phyloP scores from a whole-genome alignment of 2,888 invertebrate genomes.

The Anagyrus pseudococci region DNA sequence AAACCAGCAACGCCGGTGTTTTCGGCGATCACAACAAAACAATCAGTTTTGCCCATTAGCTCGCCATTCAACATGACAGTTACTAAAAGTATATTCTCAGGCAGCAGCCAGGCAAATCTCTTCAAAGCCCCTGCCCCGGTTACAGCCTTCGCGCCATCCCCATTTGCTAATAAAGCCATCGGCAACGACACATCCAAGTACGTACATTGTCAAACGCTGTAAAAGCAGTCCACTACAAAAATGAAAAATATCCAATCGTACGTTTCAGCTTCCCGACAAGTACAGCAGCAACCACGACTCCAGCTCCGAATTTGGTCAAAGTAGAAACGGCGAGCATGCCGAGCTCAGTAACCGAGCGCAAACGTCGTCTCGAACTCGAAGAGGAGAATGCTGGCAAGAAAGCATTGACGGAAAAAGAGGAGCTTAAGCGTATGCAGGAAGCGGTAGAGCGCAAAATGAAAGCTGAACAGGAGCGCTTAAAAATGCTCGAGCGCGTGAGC shows the following conservation, averaged over 20 bases:
- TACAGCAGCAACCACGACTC: not conserved
- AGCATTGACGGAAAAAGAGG: conserved; percentile 1
- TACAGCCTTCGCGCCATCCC: too few relatives aligned
- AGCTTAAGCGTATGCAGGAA: conserved; percentile 1
- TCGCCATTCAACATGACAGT: conserved; percentile 38
- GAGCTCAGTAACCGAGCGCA: too few relatives aligned
- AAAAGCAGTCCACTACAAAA: conserved; percentile 5
- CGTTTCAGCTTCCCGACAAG: not conserved
- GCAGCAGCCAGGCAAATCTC: conserved; percentile 23
- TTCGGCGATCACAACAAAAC: conserved; percentile 2
- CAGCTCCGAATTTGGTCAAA: not conserved
- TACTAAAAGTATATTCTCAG: conserved; percentile 44
- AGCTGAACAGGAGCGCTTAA: conserved; percentile 20
- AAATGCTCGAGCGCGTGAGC: not conserved
- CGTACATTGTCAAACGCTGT: too few relatives aligned
- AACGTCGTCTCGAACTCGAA: conserved; percentile 24
- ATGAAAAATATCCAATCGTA: not conserved
- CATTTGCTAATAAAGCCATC: too few relatives aligned
- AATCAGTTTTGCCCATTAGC: conserved; percentile 3
- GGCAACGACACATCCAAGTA: not conserved
- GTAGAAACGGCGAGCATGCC: not conserved
- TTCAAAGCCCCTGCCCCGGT: conserved; percentile 10
- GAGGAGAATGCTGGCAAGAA: conserved; percentile 8
- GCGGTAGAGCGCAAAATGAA: not conserved
- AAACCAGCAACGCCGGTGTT: conserved; percentile 7